These are phyloP conservation scores for Macrobrachium nipponense DNA, from an alignment of 1,140 invertebrate species.

Conservation along the genomic window DNA sequence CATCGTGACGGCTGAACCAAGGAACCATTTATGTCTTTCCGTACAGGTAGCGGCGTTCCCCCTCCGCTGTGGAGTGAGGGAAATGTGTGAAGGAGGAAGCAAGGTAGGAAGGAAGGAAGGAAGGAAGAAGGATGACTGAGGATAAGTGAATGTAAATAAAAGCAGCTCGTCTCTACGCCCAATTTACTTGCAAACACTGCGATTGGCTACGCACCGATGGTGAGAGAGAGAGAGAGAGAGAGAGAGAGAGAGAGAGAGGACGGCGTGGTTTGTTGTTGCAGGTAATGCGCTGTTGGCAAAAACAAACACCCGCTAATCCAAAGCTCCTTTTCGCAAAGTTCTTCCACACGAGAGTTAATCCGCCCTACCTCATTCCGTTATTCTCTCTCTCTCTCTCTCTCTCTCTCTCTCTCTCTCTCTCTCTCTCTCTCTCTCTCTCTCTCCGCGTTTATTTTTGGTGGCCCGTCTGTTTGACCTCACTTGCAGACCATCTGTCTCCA, in stretches of 20 bases:
- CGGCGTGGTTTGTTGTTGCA: neutral
- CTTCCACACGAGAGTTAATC: neutral
- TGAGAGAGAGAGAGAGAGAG: neutral
- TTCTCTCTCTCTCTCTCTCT: neutral
- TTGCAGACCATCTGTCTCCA: too few relatives aligned
- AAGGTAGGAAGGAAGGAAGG: neutral
- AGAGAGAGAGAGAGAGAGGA: neutral
- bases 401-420: slow-evolving; percentile 15
- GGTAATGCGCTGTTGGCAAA: too few relatives aligned
- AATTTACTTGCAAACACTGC: neutral
- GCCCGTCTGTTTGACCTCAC: too few relatives aligned
- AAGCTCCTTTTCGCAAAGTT: neutral
- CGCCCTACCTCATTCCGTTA: neutral
- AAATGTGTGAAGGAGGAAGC: neutral
- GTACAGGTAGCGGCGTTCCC: too few relatives aligned
- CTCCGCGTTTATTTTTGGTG: neutral
- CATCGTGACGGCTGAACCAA: too few relatives aligned
- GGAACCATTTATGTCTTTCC: too few relatives aligned
- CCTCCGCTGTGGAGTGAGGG: too few relatives aligned
- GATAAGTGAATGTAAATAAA: neutral
- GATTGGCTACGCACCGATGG: neutral
- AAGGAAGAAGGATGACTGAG: neutral
- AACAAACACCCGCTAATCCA: neutral
- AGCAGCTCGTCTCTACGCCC: too few relatives aligned
- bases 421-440: slow-evolving; percentile 4